Evolutionary conservation across 2,888 invertebrate genomes (phyloP), one percentile per base, ranked within the genome.

Genomic region (Hypolimnas misippus): DNA sequence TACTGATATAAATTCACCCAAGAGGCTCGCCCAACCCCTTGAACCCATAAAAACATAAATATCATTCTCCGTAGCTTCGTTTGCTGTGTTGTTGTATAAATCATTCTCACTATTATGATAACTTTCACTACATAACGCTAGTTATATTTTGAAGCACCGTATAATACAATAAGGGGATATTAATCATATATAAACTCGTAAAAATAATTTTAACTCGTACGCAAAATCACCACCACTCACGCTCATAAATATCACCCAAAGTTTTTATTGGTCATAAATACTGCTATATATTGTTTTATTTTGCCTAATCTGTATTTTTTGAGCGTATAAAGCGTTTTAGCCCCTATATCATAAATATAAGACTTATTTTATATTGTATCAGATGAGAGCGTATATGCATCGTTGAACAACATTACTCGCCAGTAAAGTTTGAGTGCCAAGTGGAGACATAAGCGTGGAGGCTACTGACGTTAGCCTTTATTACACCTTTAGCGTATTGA

Each of bases 401-500:
- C 73, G 74, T 78, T 79, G 76, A 75, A 78, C 76, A 76, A 76
- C 74, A 81, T 79, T 78, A 81, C 74, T 73, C 61, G 73, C 75
- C 76, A 73, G 66, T 83, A 81, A 83, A 81, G 76, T 76, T 80
- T 81, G 72, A 80, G 77, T 76, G 72, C 73, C 73, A 70, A 72
- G 67, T 76, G 69, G 74, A 73, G 71, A 68, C 67, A 70, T 69
- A 70, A 71, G 69, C 68, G 68, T 70, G 66, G 68, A 67, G 71
- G 73, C 72, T 76, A 79, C 76, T 82, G 77, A 80, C 76, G 76
- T 78, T 76, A 77, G 76, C 74, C 75, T 84, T 88, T 86, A 87
- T 86, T 85, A 76, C 78, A 86, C 80, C 81, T 86, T 82, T 79
- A 83, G 79, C 83, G 81, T 84, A 87, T 86, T 82, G 84, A 87